Conservation (phyloP, 1,140 invertebrate genomes). For the Drosophila mauritiana region DNA sequence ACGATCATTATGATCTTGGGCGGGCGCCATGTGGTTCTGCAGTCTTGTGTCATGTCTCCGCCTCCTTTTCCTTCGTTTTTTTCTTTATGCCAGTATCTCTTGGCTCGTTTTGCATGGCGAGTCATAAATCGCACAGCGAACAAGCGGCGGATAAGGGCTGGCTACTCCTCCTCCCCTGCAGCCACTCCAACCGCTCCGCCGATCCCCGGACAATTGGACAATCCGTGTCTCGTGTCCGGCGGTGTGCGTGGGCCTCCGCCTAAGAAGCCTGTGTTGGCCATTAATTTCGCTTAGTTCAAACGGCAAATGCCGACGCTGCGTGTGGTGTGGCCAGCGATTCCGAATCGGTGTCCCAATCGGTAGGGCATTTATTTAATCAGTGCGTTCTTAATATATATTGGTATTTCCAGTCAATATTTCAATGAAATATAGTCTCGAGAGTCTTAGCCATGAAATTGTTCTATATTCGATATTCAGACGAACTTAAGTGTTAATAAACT, state of each 20-base stretch:
- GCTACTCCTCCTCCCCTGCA: conserved; percentile 21
- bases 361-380: conserved; percentile 2
- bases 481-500: too few species aligned
- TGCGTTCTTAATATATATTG: not conserved
- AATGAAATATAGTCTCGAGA: not conserved
- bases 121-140: conserved; percentile 76
- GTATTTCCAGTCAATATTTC: not conserved
- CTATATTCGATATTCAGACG: too few species aligned
- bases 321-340: conserved; percentile 34
- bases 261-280: conserved; percentile 83
- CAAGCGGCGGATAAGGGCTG: conserved; percentile 69
- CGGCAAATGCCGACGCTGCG: conserved; percentile 72
- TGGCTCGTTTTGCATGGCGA: conserved; percentile 70
- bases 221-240: conserved; percentile 26
- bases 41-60: conserved; percentile 36
- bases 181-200: not conserved
- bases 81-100: not conserved
- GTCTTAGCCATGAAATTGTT: too few species aligned
- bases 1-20: conserved; percentile 44
- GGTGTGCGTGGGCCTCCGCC: conserved; percentile 61
- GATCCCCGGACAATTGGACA: conserved; percentile 10
- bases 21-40: conserved; percentile 68
- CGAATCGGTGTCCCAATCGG: not conserved
- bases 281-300: conserved; percentile 82
- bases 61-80: not conserved